A percentile compares a stretch with the other conserved stretches of the same genome.
These are phyloP conservation scores for Meta bourneti DNA, from an alignment of 2,888 invertebrate species.

Conservation along the genomic window DNA sequence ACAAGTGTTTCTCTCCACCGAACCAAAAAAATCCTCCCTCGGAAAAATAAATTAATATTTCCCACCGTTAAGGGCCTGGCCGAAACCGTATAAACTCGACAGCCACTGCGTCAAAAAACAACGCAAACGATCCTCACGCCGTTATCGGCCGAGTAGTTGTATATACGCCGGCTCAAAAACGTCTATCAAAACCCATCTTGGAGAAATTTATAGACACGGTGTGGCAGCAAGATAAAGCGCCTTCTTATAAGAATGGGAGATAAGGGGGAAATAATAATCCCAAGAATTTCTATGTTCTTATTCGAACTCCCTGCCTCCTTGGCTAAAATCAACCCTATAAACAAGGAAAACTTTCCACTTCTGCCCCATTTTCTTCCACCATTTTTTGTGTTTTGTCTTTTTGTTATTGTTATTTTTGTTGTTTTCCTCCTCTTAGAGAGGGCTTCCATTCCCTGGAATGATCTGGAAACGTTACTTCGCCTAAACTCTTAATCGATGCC, in stretches of 20 bases:
- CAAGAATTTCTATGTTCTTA: constrained; percentile 52
- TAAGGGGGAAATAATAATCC: constrained; percentile 31
- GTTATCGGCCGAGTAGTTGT: not conserved
- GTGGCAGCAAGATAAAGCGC: constrained; percentile 58
- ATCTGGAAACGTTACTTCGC: constrained; percentile 66
- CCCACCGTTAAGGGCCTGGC: too few species aligned
- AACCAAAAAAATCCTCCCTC: not conserved
- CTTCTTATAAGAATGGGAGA: constrained; percentile 16
- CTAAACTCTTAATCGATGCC: constrained; percentile 75
- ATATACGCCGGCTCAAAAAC: not conserved
- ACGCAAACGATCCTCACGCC: not conserved
- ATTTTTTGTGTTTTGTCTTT: not conserved
- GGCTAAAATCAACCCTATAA: constrained; percentile 66
- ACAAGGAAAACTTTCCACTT: constrained; percentile 70
- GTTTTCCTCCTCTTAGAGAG: constrained; percentile 16
- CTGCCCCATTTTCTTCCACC: constrained; percentile 49
- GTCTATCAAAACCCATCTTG: constrained; percentile 35
- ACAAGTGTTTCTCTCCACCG: not conserved
- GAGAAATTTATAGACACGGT: constrained; percentile 43
- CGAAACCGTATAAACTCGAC: too few species aligned
- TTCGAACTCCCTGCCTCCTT: constrained; percentile 13
- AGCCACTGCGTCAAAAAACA: not conserved
- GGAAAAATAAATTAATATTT: not conserved
- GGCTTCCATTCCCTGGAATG: constrained; percentile 58
- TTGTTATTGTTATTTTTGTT: constrained; percentile 23